These are phyloP conservation scores for Conistra vaccinii DNA, from an alignment of 2,888 invertebrate genomes.

Conservation along the genomic window DNA sequence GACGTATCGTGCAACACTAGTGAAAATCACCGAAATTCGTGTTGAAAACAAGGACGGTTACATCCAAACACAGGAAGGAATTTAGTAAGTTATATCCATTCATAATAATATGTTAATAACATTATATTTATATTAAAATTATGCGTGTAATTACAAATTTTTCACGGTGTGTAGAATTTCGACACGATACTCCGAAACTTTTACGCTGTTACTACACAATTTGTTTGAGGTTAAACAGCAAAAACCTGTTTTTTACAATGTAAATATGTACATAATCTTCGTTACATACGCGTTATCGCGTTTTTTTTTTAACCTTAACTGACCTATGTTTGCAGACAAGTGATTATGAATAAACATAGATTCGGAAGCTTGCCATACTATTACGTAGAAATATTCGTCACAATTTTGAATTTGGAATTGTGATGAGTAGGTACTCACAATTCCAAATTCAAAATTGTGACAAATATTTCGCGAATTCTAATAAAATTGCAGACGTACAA, in stretches of 20 bases:
- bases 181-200: constrained; percentile 22
- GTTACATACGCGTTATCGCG: background rate
- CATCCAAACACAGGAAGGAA: constrained; percentile 26
- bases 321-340: constrained; percentile 19
- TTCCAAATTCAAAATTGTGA: background rate
- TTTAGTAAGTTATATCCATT: constrained; percentile 51
- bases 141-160: constrained; percentile 15
- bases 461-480: background rate
- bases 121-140: constrained; percentile 9
- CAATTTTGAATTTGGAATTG: background rate
- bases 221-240: constrained; percentile 47
- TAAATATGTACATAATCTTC: background rate
- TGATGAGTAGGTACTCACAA: no score
- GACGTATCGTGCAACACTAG: constrained; percentile 64
- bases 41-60: constrained; percentile 16
- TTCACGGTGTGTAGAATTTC: constrained; percentile 23
- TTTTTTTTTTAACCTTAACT: constrained; percentile 18
- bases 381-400: background rate
- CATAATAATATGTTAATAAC: constrained; percentile 23
- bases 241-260: constrained; percentile 32
- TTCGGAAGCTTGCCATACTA: background rate
- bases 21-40: constrained; percentile 25
- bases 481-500: background rate
- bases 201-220: constrained; percentile 35
- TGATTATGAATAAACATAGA: constrained; percentile 6